Evolutionary conservation across 1,140 invertebrate species (phyloP).

Genomic region (Cherax destructor): DNA sequence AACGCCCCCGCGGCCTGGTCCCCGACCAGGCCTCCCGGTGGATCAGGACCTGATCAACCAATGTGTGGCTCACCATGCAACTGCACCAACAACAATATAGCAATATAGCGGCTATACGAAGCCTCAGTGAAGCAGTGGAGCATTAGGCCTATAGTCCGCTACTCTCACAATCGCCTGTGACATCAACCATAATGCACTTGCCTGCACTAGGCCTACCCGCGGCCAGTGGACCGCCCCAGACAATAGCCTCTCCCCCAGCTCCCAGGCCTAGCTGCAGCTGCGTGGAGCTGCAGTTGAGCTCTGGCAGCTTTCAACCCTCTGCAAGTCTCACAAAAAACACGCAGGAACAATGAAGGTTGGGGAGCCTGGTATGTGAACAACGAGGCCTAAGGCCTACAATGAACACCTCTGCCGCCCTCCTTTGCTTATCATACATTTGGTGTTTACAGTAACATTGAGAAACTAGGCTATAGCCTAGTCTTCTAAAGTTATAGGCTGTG

Average conservation of each 20-base stretch:
- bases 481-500: too few species aligned
- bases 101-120: too few species aligned
- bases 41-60: too few species aligned
- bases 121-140: not conserved
- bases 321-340: conserved; percentile 33
- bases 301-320: conserved; percentile 9
- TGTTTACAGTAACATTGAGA: too few species aligned
- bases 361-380: not conserved
- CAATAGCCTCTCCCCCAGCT: not conserved
- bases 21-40: too few species aligned
- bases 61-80: too few species aligned
- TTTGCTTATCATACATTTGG: too few species aligned
- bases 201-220: conserved; percentile 28
- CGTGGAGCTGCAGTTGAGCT: conserved; percentile 17
- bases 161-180: not conserved
- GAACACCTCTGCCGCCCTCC: too few species aligned
- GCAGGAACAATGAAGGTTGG: conserved; percentile 14
- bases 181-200: conserved; percentile 23
- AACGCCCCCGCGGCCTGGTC: too few species aligned
- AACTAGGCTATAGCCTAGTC: too few species aligned
- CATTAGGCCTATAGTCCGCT: not conserved
- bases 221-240: not conserved
- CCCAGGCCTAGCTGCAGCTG: conserved; percentile 28
- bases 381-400: too few species aligned
- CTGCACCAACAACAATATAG: too few species aligned